phyloP scores from a whole-genome alignment of 2,888 invertebrate species.

The Deroplatys truncata region DNA sequence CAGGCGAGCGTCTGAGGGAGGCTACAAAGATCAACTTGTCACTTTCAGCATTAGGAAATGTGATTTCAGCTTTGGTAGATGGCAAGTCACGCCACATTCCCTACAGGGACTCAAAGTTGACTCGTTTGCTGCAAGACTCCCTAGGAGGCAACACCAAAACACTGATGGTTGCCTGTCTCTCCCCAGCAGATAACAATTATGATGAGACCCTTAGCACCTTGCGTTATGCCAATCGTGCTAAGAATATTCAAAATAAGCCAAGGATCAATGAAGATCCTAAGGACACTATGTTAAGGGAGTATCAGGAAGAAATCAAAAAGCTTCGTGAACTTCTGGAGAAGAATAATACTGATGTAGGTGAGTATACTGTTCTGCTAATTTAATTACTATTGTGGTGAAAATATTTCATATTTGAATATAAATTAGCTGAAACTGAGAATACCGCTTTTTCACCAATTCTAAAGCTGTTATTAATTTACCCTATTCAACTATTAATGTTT shows the following conservation, averaged over 20 bases:
- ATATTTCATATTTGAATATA: neutral
- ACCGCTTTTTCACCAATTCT: neutral
- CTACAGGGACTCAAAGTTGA: constrained; percentile 82
- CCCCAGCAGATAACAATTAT: constrained; percentile 77
- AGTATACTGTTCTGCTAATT: neutral
- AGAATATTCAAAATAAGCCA: constrained; percentile 82
- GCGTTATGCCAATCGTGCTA: constrained; percentile 78
- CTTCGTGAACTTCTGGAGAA: constrained; percentile 57
- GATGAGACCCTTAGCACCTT: constrained; percentile 80
- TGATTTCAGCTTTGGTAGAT: constrained; percentile 82
- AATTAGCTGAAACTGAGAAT: neutral
- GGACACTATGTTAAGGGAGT: constrained; percentile 78
- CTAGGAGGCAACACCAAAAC: constrained; percentile 86
- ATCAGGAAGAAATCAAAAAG: constrained; percentile 76
- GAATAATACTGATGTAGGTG: constrained; percentile 7
- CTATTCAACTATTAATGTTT: too few relatives aligned
- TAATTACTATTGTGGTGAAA: neutral
- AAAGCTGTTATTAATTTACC: too few relatives aligned
- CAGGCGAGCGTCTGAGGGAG: constrained; percentile 79
- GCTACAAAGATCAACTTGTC: constrained; percentile 88
- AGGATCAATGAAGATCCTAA: constrained; percentile 87
- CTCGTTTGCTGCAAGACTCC: constrained; percentile 66
- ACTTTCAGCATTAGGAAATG: constrained; percentile 81
- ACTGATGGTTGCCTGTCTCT: constrained; percentile 81
- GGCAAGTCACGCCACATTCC: constrained; percentile 77